Percentiles rank a stretch among this genome's conserved stretches.
phyloP scores from a whole-genome alignment of 64 coral and sea anemone genomes.

The Acropora tenuis region DNA sequence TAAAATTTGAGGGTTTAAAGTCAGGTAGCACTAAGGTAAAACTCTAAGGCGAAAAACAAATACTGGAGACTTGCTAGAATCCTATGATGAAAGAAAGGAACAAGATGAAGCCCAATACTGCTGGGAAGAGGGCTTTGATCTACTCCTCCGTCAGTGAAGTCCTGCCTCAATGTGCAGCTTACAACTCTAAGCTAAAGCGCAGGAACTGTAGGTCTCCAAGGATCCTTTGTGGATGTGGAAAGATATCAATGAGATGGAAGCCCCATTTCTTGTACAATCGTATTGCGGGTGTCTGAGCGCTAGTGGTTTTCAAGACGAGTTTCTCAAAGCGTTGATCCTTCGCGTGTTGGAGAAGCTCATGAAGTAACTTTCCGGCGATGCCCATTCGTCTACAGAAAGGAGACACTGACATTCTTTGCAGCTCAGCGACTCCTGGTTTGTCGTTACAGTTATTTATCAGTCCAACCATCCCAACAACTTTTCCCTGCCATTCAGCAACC shows the following conservation, averaged over 20 bases:
- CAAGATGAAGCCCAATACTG: constrained; percentile 25
- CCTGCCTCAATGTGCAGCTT: too few species aligned
- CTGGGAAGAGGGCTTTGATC: too few species aligned
- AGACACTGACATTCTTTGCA: constrained; percentile 86
- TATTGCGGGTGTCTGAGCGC: constrained; percentile 65
- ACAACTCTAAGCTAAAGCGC: constrained; percentile 47
- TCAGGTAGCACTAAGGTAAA: neutral
- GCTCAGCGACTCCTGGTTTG: constrained; percentile 63
- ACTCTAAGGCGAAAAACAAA: constrained; percentile 40
- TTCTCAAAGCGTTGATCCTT: constrained; percentile 59
- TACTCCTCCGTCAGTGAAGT: too few species aligned
- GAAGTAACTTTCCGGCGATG: constrained; percentile 61
- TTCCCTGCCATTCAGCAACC: constrained; percentile 61
- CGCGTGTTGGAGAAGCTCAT: constrained; percentile 51
- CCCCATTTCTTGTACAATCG: constrained; percentile 64
- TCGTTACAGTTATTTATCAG: constrained; percentile 17
- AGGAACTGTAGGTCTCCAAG: constrained; percentile 53
- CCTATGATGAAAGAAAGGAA: constrained; percentile 60
- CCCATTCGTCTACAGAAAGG: constrained; percentile 53
- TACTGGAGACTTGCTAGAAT: constrained; percentile 58
- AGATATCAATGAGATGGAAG: constrained; percentile 32
- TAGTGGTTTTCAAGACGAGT: constrained; percentile 66
- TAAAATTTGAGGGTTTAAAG: neutral
- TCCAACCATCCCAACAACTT: constrained; percentile 82
- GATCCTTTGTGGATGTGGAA: constrained; percentile 69